Percentiles rank a stretch among this genome's conserved stretches.
Evolutionary conservation across 2,113 vertebrate species (phyloP).

Genomic region (Proterorhinus semilunaris): DNA sequence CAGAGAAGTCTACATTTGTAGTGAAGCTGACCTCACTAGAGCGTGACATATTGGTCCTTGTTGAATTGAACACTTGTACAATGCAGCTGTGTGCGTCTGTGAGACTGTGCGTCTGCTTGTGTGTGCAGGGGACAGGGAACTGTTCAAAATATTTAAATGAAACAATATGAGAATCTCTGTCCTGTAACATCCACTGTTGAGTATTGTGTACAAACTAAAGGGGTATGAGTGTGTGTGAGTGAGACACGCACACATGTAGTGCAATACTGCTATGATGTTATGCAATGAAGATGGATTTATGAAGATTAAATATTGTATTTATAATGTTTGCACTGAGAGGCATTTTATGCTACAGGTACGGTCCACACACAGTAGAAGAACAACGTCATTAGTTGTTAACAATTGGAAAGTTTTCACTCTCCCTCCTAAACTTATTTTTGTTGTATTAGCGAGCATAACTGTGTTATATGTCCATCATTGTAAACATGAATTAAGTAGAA

Average conservation of each 20-base stretch:
- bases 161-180: conserved; percentile 49
- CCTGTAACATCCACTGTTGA: conserved; percentile 49
- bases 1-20: conserved; percentile 33
- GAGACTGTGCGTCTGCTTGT: conserved; percentile 43
- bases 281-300: conserved; percentile 69
- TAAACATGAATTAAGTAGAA: too few relatives aligned
- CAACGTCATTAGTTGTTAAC: too few relatives aligned
- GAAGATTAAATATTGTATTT: conserved; percentile 55
- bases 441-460: too few relatives aligned
- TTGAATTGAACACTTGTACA: conserved; percentile 47
- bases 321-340: conserved; percentile 67
- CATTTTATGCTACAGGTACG: conserved; percentile 54
- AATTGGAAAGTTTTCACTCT: not conserved
- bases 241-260: conserved; percentile 60
- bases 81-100: conserved; percentile 57
- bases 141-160: conserved; percentile 49
- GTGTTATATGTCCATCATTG: too few relatives aligned
- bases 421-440: not conserved
- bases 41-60: conserved; percentile 37
- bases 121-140: conserved; percentile 27
- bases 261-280: conserved; percentile 72
- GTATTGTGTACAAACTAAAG: conserved; percentile 56
- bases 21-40: conserved; percentile 54
- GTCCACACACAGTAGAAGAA: conserved; percentile 3
- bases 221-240: conserved; percentile 29